Conservation (phyloP, 1,140 invertebrate genomes). For the Globodera rostochiensis region DNA sequence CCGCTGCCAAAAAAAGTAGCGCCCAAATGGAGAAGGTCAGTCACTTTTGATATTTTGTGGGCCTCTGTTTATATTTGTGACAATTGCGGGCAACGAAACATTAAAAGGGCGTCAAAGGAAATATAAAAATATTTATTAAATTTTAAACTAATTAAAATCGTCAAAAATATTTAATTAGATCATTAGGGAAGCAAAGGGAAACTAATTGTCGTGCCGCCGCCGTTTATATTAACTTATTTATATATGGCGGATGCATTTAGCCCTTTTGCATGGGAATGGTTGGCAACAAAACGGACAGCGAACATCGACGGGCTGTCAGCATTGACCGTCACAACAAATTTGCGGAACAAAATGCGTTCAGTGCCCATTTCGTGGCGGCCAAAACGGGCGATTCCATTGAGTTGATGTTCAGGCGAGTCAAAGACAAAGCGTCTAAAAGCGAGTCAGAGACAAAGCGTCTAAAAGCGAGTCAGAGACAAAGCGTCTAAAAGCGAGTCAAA, state of each 20-base stretch:
- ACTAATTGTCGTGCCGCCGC: too few relatives aligned
- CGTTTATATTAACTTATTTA: too few relatives aligned
- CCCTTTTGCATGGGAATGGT: conserved; percentile 76
- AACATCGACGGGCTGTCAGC: conserved; percentile 80
- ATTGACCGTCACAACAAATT: conserved; percentile 79
- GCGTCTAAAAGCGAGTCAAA: conserved; percentile 37
- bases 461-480: conserved; percentile 34
- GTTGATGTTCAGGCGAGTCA: conserved; percentile 56
- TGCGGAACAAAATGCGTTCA: conserved; percentile 74
- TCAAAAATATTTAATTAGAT: background rate
- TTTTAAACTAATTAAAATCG: too few relatives aligned
- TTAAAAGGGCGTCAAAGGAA: too few relatives aligned
- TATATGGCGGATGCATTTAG: conserved; percentile 38
- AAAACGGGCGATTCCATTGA: conserved; percentile 84
- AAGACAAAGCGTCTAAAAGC: conserved; percentile 1
- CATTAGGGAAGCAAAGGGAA: background rate
- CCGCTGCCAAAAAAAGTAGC: conserved; percentile 72
- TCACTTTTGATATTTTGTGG: background rate
- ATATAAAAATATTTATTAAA: too few relatives aligned
- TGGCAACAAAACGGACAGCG: conserved; percentile 85
- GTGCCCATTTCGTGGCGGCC: conserved; percentile 79
- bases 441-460: background rate
- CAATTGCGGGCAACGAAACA: too few relatives aligned
- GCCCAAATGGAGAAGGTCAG: conserved; percentile 68
- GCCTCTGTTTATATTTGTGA: too few relatives aligned